Evolutionary conservation across 2,113 vertebrate genomes (phyloP).

Genomic region (Otus sunia): DNA sequence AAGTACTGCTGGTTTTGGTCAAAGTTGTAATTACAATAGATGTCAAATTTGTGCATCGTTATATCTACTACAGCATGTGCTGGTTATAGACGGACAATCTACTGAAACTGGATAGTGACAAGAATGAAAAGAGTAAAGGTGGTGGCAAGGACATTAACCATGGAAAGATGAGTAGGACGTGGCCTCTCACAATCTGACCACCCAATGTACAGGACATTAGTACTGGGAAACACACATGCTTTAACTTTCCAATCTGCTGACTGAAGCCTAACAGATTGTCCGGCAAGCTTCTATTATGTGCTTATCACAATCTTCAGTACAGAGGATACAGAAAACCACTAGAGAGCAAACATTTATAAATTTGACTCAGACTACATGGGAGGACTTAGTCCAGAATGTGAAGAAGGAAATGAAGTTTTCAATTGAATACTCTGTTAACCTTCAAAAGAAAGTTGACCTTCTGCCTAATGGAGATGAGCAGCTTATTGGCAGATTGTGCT

Average conservation of each 20-base stretch:
- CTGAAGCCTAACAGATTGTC: constrained; percentile 15
- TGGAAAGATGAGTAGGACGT: background rate
- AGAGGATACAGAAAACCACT: background rate
- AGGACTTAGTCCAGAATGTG: background rate
- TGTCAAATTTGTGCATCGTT: background rate
- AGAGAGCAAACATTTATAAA: background rate
- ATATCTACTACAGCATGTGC: background rate
- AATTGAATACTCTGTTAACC: background rate
- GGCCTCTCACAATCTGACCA: background rate
- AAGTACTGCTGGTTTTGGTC: background rate
- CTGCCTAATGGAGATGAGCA: background rate
- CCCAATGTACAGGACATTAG: background rate
- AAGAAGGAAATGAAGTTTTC: background rate
- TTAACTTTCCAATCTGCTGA: background rate
- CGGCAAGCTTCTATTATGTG: background rate
- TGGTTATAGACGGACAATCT: background rate
- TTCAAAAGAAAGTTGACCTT: background rate
- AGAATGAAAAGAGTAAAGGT: background rate
- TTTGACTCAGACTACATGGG: background rate
- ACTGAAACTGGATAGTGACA: background rate
- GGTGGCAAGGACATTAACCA: background rate
- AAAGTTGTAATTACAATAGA: background rate
- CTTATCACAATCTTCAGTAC: background rate
- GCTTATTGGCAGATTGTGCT: background rate
- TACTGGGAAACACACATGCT: background rate